A percentile compares a stretch with the other conserved stretches of the same genome.
phyloP scores from a whole-genome alignment of 2,113 vertebrate genomes.

The Tichodroma muraria region DNA sequence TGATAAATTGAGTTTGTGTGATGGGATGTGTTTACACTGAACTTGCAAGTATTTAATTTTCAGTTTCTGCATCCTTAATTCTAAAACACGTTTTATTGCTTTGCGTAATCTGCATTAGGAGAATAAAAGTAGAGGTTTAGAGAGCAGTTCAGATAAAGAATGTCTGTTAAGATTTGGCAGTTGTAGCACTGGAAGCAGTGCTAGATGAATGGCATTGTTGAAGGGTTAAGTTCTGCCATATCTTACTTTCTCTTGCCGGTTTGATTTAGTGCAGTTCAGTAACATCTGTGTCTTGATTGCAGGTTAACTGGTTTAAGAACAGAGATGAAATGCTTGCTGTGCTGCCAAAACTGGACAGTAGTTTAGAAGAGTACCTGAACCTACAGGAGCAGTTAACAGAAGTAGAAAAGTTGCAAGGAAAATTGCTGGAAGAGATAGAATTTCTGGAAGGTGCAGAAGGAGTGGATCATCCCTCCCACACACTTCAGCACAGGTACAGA shows the following conservation, averaged over 20 bases:
- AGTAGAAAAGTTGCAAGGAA: constrained; percentile 86
- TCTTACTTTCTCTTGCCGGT: neutral
- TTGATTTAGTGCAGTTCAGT: neutral
- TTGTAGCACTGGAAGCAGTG: neutral
- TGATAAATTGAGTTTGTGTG: neutral
- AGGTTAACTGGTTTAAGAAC: constrained; percentile 99
- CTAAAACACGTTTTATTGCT: neutral
- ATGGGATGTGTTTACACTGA: neutral
- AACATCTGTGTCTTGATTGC: neutral
- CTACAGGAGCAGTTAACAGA: constrained; percentile 88
- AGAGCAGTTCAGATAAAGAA: neutral
- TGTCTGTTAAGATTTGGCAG: neutral
- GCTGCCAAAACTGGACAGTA: constrained; percentile 88
- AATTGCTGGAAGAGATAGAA: constrained; percentile 86
- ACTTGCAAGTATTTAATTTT: neutral
- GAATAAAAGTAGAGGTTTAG: neutral
- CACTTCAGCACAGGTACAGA: constrained; percentile 87
- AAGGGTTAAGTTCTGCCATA: neutral
- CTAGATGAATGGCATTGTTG: neutral
- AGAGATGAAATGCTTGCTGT: constrained; percentile 94
- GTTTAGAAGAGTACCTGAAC: constrained; percentile 87
- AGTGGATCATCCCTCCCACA: constrained; percentile 85
- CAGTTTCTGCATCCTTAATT: neutral
- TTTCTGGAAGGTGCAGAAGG: constrained; percentile 94
- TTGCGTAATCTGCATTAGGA: neutral